Evolutionary conservation across 2,888 invertebrate genomes (phyloP).

Genomic region (Isoperla grammatica): DNA sequence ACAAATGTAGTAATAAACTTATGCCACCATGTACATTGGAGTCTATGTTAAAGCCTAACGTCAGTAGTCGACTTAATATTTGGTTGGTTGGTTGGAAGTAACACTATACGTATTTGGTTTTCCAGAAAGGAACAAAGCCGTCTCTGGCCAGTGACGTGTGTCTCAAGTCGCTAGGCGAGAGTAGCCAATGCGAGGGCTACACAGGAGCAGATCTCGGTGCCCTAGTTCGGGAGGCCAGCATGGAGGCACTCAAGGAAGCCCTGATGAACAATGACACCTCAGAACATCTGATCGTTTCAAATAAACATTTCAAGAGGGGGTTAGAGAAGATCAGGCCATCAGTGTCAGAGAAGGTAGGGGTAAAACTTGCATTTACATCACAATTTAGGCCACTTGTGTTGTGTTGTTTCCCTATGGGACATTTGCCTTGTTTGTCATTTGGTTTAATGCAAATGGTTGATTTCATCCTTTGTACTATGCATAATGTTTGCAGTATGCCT

Average conservation of each 20-base stretch:
- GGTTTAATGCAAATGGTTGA: too few species aligned
- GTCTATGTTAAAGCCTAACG: too few species aligned
- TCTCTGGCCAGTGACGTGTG: constrained; percentile 68
- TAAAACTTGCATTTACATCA: neutral
- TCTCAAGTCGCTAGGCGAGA: constrained; percentile 61
- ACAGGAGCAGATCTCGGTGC: constrained; percentile 94
- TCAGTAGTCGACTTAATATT: too few species aligned
- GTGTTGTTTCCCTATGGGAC: too few species aligned
- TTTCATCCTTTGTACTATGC: too few species aligned
- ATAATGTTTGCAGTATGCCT: too few species aligned
- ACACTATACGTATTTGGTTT: constrained; percentile 28
- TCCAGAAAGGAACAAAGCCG: constrained; percentile 73
- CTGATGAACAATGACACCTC: constrained; percentile 8
- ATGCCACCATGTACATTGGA: too few species aligned
- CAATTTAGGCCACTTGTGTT: too few species aligned
- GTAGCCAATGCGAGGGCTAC: constrained; percentile 66
- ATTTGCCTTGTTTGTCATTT: too few species aligned
- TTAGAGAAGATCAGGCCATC: constrained; percentile 79
- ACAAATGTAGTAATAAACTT: too few species aligned
- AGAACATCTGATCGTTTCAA: constrained; percentile 53
- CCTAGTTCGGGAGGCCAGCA: constrained; percentile 80
- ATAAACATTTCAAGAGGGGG: constrained; percentile 70
- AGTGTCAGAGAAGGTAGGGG: constrained; percentile 62
- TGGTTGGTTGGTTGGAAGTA: too few species aligned
- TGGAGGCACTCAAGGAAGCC: constrained; percentile 71